These are phyloP conservation scores for Caranx melampygus DNA, from an alignment of 2,113 vertebrate species.

Conservation along the genomic window DNA sequence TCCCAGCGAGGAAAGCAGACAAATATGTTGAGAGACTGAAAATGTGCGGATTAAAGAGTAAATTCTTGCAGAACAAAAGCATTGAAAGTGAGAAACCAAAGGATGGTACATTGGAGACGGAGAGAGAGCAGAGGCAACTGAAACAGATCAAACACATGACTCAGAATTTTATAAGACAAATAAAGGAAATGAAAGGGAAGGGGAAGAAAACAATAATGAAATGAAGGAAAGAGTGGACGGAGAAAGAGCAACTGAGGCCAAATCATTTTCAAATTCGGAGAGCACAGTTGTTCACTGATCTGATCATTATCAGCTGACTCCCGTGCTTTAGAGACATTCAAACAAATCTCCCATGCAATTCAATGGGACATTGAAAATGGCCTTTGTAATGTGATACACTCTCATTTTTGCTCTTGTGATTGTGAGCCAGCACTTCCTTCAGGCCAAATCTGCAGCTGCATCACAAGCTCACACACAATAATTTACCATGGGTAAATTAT, in stretches of 20 bases:
- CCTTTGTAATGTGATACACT: background rate
- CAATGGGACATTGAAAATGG: background rate
- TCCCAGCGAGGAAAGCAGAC: background rate
- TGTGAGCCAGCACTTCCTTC: background rate
- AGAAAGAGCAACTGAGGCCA: background rate
- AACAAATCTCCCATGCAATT: constrained; percentile 8
- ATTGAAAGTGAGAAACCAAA: constrained; percentile 6
- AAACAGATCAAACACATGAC: constrained; percentile 9
- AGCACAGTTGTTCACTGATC: constrained; percentile 15
- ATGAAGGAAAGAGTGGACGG: background rate
- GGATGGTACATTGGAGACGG: background rate
- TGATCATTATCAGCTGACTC: constrained; percentile 29
- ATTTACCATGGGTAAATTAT: background rate
- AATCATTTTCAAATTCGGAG: background rate
- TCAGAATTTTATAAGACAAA: constrained; percentile 4
- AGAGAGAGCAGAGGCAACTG: background rate
- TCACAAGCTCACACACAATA: background rate
- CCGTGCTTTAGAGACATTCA: background rate
- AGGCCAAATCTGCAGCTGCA: background rate
- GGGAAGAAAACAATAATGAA: background rate
- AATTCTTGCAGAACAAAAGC: background rate
- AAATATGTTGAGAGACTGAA: background rate
- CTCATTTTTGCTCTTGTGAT: background rate
- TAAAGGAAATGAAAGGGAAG: constrained; percentile 26
- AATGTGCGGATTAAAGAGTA: background rate